These are phyloP conservation scores for Enteromius treurensis DNA, from an alignment of 2,797 vertebrate genomes.

Conservation along the genomic window DNA sequence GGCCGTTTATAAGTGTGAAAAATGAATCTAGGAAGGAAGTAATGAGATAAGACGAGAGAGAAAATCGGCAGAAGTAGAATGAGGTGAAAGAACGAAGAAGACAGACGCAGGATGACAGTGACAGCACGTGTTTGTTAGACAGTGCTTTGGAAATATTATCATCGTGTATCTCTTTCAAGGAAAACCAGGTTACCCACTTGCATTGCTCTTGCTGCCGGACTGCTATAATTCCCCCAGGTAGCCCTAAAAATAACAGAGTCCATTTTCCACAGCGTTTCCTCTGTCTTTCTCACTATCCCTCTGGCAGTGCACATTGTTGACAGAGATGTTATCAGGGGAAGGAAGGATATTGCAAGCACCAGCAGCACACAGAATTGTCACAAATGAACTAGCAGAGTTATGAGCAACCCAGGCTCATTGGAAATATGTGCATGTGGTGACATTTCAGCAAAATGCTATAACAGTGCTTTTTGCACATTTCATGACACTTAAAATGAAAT, in stretches of 20 bases:
- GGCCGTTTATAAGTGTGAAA: conserved; percentile 28
- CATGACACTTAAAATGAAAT: background rate
- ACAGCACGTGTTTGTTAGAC: conserved; percentile 2
- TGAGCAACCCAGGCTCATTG: conserved; percentile 11
- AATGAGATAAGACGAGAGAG: conserved; percentile 38
- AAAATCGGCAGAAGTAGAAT: conserved; percentile 20
- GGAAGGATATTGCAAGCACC: conserved; percentile 46
- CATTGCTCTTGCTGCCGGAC: conserved; percentile 67
- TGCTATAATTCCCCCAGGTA: conserved; percentile 64
- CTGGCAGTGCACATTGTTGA: conserved; percentile 27
- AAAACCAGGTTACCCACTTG: conserved; percentile 84
- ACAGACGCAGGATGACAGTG: conserved; percentile 35
- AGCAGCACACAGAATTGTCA: background rate
- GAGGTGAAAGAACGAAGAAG: conserved; percentile 31
- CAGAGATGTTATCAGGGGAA: conserved; percentile 34
- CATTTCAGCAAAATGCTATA: background rate
- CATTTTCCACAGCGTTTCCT: conserved; percentile 26
- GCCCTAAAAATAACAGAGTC: conserved; percentile 74
- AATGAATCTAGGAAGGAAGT: conserved; percentile 39
- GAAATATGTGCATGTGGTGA: background rate
- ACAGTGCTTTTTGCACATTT: background rate
- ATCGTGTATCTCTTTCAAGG: conserved; percentile 67
- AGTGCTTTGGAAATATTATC: conserved; percentile 64
- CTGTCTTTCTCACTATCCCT: conserved; percentile 22
- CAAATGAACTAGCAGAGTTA: conserved; percentile 47